Base-by-base conservation (phyloP, 2,797 vertebrate species). In the Pangasius sanitwongsei region DNA sequence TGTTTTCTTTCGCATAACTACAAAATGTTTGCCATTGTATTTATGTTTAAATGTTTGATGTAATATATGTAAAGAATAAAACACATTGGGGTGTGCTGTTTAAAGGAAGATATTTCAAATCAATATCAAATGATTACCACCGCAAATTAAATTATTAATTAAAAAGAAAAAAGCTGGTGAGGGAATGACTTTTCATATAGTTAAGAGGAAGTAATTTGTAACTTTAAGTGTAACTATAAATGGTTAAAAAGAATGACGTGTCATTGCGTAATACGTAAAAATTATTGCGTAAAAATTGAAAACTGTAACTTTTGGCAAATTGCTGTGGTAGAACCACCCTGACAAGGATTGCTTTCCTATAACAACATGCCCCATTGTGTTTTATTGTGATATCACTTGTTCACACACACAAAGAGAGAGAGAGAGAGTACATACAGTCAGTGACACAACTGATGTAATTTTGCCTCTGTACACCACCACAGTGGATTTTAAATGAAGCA, bases 11-110 rank as follows among this genome's bases (percentile, higher is more conserved):
- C 9, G 8, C 61, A 63, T 83, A 18, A 31, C 7, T n/a, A 84
- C 9, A 12, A 15, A 41, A 41, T 65, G 28, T 83, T 31, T 63
- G 23, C 20, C 23, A 63, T 15, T 44, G 44, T 59, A 59, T 37
- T 57, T 5, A 48, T 44, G 41, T 28, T 74, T 48, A 75, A 28
- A 78, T n/a, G 75, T 55, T 53, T 78, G 48, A 15, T 18, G 15
- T 78, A 78, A 78, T 53, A 77, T 50, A 77, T n/a, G 44, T 50
- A 50, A 50, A 72, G 70, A 28, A 80, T 80, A 55, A 55, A 80
- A 80, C n/a, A 34, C 50, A 78, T 12, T 57, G 8, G 12, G 5
- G 12, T 83, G 13, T 16, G 15, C 37, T 63, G 12, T 82, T 18
- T 34, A 34, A 4, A 55, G 31, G 34, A 59, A 37, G 61, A 83